Percentiles rank a stretch among this genome's conserved stretches.
Evolutionary conservation across 2,113 vertebrate genomes (phyloP).

Genomic region (Podarcis muralis): DNA sequence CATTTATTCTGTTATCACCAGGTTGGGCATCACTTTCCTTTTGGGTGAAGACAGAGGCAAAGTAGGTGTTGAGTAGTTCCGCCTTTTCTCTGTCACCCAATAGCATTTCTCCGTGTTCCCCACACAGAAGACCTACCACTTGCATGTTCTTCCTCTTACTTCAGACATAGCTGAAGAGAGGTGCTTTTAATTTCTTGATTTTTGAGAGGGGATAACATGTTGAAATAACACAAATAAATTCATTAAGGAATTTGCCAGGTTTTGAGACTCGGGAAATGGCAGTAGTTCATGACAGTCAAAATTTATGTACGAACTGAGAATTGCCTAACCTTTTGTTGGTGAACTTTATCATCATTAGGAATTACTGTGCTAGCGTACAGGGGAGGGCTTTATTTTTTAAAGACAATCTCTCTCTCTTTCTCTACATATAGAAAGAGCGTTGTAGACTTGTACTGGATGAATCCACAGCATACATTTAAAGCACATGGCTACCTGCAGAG

Average conservation of each 20-base stretch:
- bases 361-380: conserved; percentile 1
- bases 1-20: too few species aligned
- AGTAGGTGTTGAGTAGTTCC: too few species aligned
- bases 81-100: too few species aligned
- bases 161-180: background rate
- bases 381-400: background rate
- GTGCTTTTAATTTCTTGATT: conserved; percentile 44
- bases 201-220: conserved; percentile 23
- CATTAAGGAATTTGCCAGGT: conserved; percentile 33
- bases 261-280: conserved; percentile 18
- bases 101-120: too few species aligned
- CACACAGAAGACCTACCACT: too few species aligned
- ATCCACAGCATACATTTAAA: too few species aligned
- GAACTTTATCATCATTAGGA: conserved; percentile 20
- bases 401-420: conserved; percentile 4
- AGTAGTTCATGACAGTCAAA: background rate
- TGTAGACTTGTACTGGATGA: too few species aligned
- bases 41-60: too few species aligned
- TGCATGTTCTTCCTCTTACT: too few species aligned
- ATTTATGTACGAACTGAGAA: background rate
- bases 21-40: too few species aligned
- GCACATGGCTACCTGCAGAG: too few species aligned
- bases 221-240: conserved; percentile 44
- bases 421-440: too few species aligned
- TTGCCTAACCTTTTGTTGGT: conserved; percentile 17